These are phyloP conservation scores for Enteromius fasciolatus DNA, from an alignment of 2,797 vertebrate genomes.

Conservation along the genomic window DNA sequence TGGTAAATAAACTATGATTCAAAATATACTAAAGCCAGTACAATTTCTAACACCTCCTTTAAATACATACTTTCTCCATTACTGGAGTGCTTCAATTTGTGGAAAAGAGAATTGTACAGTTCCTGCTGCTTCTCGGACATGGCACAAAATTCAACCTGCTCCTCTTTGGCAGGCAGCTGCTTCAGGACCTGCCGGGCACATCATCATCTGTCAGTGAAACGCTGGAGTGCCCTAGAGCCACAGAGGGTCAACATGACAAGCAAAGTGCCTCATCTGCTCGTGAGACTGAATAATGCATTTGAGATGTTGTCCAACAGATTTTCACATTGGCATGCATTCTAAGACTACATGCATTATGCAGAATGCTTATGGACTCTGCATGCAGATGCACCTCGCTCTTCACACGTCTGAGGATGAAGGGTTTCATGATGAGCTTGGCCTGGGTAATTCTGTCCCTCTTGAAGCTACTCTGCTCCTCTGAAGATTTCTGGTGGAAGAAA, in stretches of 20 bases:
- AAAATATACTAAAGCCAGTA: neutral
- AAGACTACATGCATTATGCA: conserved; percentile 32
- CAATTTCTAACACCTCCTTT: neutral
- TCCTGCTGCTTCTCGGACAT: conserved; percentile 84
- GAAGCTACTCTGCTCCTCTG: conserved; percentile 83
- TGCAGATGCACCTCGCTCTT: conserved; percentile 82
- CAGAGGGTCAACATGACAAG: conserved; percentile 32
- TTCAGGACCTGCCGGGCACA: conserved; percentile 74
- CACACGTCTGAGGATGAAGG: conserved; percentile 86
- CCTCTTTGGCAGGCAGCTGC: conserved; percentile 85
- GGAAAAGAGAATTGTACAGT: conserved; percentile 78
- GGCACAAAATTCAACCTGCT: conserved; percentile 77
- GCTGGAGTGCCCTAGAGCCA: neutral
- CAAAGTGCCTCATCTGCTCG: conserved; percentile 40
- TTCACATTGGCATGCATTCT: conserved; percentile 36
- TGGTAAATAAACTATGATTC: neutral
- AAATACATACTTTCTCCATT: conserved; percentile 75
- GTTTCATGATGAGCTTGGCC: conserved; percentile 88
- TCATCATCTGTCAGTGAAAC: conserved; percentile 34
- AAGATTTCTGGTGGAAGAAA: conserved; percentile 74
- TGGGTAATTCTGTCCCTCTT: conserved; percentile 81
- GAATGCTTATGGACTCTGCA: conserved; percentile 13
- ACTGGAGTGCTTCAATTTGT: conserved; percentile 79
- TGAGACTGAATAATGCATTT: conserved; percentile 47
- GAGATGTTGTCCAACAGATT: conserved; percentile 38